These are phyloP conservation scores for Acanthosepion pharaonis DNA, from an alignment of 2,888 invertebrate genomes.

Conservation along the genomic window DNA sequence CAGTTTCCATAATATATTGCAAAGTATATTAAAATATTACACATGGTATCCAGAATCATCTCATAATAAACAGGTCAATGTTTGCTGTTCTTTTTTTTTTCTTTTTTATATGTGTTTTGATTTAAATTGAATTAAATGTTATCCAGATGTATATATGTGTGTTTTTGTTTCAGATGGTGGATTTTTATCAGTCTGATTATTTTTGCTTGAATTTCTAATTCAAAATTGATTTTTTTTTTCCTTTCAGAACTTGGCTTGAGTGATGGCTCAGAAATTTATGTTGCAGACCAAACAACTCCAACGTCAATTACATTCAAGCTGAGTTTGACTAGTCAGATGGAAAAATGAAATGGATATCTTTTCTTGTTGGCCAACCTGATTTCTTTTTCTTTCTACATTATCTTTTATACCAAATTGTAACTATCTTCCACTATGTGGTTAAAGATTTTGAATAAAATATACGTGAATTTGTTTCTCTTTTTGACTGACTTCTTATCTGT, in stretches of 20 bases:
- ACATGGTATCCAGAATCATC: no score
- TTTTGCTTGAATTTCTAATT: no score
- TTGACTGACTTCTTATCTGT: background rate
- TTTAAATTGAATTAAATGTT: no score
- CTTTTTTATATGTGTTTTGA: no score
- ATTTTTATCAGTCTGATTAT: no score
- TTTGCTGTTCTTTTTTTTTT: no score
- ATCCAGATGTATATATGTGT: no score
- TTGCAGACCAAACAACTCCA: slow-evolving; percentile 93
- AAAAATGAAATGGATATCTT: slow-evolving; percentile 54
- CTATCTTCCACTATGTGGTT: slow-evolving; percentile 1
- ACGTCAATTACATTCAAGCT: slow-evolving; percentile 73
- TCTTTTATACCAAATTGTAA: background rate
- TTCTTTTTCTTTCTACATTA: background rate
- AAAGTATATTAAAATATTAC: no score
- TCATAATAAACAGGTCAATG: no score
- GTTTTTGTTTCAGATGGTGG: no score
- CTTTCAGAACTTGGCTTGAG: slow-evolving; percentile 85
- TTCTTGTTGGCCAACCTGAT: background rate
- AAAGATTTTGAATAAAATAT: slow-evolving; percentile 1
- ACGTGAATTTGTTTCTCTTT: background rate
- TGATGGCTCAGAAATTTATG: slow-evolving; percentile 89
- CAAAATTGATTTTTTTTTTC: slow-evolving; percentile 35
- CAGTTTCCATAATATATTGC: no score
- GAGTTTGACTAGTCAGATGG: slow-evolving; percentile 71